Base-by-base conservation (phyloP, 2,888 invertebrate species). In the Helobdella robusta region DNA sequence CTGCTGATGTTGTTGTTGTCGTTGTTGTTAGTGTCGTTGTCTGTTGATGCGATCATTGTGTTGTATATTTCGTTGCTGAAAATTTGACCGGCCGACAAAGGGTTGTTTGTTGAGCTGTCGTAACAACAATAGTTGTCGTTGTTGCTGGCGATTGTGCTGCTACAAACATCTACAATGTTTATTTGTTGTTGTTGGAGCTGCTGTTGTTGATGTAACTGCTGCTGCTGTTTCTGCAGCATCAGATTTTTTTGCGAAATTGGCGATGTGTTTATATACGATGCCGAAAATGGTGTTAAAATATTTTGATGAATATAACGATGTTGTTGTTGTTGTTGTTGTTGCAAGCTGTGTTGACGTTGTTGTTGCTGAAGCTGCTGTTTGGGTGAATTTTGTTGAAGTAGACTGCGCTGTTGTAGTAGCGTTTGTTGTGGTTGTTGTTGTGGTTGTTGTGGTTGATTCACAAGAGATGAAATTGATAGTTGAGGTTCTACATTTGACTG, bases 71-170 rank as follows among this genome's bases (percentile, higher is more conserved):
- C n/a, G n/a, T n/a, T n/a, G n/a, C n/a, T n/a, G n/a, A n/a, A n/a
- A n/a, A n/a, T n/a, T n/a, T n/a, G n/a, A n/a, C n/a, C n/a, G n/a
- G n/a, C n/a, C n/a, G n/a, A n/a, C n/a, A n/a, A n/a, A n/a, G n/a
- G 11, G n/a, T 40, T 40, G 11, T 11, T 40, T 40, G 44, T 40
- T 40, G 44, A n/a, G 48, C n/a, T 5, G 5, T 8, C 59, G 64
- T 76, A 74, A 59, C 75, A 28, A 5, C 5, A n/a, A 15, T 28
- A 15, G 11, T 15, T 58, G 5, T 32, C 8, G 11, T 34, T 58
- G 28, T 18, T 48, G 48, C 48, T 5, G n/a, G 5, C 30, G 18
- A 20, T 30, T 58, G 30, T n/a, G 30, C n/a, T n/a, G n/a, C n/a
- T n/a, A n/a, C n/a, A n/a, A n/a, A n/a, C n/a, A n/a, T n/a, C n/a